A percentile compares a stretch with the other conserved stretches of the same genome.
These are phyloP conservation scores for Hyaena hyaena DNA, from an alignment of 2,113 vertebrate species.

Conservation along the genomic window DNA sequence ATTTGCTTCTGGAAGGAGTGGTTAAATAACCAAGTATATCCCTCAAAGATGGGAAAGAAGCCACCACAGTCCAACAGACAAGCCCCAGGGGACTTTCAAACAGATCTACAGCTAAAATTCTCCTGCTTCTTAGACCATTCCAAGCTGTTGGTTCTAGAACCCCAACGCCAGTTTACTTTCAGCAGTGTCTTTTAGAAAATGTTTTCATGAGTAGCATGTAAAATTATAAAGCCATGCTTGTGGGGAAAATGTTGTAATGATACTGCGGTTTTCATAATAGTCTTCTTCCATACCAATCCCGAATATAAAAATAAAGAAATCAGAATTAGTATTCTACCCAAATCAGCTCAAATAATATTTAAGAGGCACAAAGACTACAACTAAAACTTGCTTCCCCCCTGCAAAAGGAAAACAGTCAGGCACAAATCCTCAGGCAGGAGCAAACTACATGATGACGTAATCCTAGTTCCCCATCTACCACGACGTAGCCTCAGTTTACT, in stretches of 20 bases:
- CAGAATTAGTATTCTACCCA: background rate
- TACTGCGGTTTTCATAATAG: constrained; percentile 31
- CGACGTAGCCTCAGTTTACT: background rate
- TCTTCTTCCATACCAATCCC: constrained; percentile 52
- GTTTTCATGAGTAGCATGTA: constrained; percentile 8
- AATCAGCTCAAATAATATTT: constrained; percentile 1
- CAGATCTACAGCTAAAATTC: background rate
- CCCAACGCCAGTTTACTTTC: background rate
- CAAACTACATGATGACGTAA: background rate
- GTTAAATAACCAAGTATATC: background rate
- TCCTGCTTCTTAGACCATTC: constrained; percentile 46
- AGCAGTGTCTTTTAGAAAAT: background rate
- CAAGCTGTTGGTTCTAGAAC: constrained; percentile 4
- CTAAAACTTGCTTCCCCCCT: background rate
- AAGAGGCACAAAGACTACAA: background rate
- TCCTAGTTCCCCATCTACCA: background rate
- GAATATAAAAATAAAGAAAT: constrained; percentile 52
- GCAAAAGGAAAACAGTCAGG: background rate
- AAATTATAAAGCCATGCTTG: constrained; percentile 13
- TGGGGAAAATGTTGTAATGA: background rate
- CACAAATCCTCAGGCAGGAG: background rate
- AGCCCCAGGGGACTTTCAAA: background rate
- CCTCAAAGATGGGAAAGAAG: background rate
- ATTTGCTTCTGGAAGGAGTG: constrained; percentile 14
- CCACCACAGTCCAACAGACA: background rate